Evolutionary conservation across 2,113 vertebrate species (phyloP).

Genomic region (Donacobius atricapilla): DNA sequence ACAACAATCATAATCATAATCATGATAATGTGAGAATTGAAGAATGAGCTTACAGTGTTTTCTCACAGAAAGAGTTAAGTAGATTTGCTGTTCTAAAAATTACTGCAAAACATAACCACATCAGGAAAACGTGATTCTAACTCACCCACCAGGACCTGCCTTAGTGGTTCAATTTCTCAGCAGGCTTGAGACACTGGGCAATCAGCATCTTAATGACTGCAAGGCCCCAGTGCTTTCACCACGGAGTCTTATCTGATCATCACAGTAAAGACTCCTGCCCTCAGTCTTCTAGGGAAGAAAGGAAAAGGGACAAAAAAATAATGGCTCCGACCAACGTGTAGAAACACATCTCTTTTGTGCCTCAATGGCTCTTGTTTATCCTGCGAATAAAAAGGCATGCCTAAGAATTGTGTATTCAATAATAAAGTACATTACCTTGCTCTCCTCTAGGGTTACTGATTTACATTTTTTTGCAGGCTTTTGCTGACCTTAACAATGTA

Average conservation of each 20-base stretch:
- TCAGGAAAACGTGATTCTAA: not conserved
- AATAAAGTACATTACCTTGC: not conserved
- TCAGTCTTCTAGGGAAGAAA: not conserved
- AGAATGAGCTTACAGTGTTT: not conserved
- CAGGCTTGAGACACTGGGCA: not conserved
- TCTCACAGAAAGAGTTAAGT: not conserved
- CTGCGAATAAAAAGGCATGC: not conserved
- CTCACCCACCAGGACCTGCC: not conserved
- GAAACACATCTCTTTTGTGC: not conserved
- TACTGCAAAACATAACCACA: not conserved
- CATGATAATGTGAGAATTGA: not conserved
- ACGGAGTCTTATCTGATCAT: fast-evolving
- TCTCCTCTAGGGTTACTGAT: not conserved
- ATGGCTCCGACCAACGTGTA: not conserved
- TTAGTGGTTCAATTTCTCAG: not conserved
- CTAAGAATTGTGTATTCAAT: not conserved
- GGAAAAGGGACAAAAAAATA: not conserved
- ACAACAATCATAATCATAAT: not conserved
- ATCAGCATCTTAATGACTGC: not conserved
- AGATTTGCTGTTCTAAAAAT: not conserved
- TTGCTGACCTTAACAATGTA: not conserved
- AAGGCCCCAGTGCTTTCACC: not conserved
- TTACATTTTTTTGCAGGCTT: not conserved
- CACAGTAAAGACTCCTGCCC: not conserved
- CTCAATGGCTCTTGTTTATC: not conserved